A percentile compares a stretch with the other conserved stretches of the same genome.
Evolutionary conservation across 2,888 invertebrate species (phyloP).

Genomic region (Tortricodes alternella): DNA sequence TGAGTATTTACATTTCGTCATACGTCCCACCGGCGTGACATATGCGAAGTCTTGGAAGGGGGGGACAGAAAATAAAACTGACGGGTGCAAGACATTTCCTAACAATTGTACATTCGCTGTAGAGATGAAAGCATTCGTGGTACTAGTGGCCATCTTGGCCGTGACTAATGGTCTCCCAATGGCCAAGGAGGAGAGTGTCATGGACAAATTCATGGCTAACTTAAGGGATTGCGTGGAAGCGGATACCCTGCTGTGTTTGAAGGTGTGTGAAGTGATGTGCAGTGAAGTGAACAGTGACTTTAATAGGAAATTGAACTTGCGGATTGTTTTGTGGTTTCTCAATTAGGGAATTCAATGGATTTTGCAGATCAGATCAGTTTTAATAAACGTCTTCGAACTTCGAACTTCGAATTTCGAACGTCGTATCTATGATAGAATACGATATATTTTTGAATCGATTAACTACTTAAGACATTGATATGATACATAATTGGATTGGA

Average conservation of each 20-base stretch:
- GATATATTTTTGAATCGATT: too few species aligned
- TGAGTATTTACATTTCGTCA: slow-evolving; percentile 31
- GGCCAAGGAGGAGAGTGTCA: slow-evolving; percentile 63
- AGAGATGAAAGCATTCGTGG: slow-evolving; percentile 68
- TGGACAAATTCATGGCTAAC: slow-evolving; percentile 67
- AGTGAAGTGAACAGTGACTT: slow-evolving; percentile 53
- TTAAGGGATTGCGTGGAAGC: slow-evolving; percentile 87
- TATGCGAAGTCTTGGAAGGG: slow-evolving; percentile 63
- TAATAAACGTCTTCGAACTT: too few species aligned
- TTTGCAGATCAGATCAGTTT: too few species aligned
- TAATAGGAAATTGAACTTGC: slow-evolving; percentile 36
- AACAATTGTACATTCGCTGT: slow-evolving; percentile 70
- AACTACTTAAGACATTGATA: too few species aligned
- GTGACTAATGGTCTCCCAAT: slow-evolving; percentile 65
- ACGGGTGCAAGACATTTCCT: slow-evolving; percentile 57
- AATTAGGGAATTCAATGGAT: not conserved
- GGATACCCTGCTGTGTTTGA: slow-evolving; percentile 87
- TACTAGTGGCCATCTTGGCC: slow-evolving; percentile 58
- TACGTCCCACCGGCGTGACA: slow-evolving; percentile 56
- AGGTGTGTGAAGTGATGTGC: slow-evolving; percentile 84
- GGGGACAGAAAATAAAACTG: slow-evolving; percentile 75
- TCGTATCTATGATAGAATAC: too few species aligned
- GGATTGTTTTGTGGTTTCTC: slow-evolving; percentile 5
- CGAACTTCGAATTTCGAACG: too few species aligned
- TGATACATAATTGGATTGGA: too few species aligned